phyloP scores from a whole-genome alignment of 1,140 invertebrate genomes.

The Trichogramma pretiosum region DNA sequence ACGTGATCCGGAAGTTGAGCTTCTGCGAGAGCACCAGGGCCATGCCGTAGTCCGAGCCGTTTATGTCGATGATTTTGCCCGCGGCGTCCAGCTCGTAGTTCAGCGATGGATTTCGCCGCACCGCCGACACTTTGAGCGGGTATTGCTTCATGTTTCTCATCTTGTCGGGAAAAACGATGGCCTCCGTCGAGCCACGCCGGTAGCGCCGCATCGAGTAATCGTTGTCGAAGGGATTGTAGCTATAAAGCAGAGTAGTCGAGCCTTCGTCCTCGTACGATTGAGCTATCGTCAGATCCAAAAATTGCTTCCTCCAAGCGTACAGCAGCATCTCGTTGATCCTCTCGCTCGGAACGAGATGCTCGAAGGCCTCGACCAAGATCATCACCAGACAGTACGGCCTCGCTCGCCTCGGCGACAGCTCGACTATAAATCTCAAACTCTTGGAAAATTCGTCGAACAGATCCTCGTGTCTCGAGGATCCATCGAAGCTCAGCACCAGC shows the following conservation, averaged over 20 bases:
- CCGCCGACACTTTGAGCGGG: neutral
- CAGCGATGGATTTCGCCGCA: neutral
- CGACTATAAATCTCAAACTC: neutral
- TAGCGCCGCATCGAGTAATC: neutral
- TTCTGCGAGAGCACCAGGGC: neutral
- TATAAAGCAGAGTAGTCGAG: neutral
- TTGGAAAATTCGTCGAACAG: neutral
- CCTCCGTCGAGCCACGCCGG: too few relatives aligned
- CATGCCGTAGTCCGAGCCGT: neutral
- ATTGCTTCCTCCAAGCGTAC: neutral
- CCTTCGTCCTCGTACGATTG: neutral
- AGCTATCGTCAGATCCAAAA: neutral
- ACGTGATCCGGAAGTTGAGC: neutral
- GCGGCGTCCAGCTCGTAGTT: neutral
- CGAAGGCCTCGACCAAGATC: too few relatives aligned
- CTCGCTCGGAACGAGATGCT: neutral
- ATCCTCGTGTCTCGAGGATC: neutral
- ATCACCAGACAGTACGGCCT: neutral
- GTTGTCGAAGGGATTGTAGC: slow-evolving; percentile 2
- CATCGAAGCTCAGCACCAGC: too few relatives aligned
- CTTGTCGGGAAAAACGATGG: neutral
- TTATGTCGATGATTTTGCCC: neutral
- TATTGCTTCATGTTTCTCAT: neutral
- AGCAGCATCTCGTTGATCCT: neutral
- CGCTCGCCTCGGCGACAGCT: neutral